Conservation (phyloP, 2,113 vertebrate genomes). For the Albula glossodonta region DNA sequence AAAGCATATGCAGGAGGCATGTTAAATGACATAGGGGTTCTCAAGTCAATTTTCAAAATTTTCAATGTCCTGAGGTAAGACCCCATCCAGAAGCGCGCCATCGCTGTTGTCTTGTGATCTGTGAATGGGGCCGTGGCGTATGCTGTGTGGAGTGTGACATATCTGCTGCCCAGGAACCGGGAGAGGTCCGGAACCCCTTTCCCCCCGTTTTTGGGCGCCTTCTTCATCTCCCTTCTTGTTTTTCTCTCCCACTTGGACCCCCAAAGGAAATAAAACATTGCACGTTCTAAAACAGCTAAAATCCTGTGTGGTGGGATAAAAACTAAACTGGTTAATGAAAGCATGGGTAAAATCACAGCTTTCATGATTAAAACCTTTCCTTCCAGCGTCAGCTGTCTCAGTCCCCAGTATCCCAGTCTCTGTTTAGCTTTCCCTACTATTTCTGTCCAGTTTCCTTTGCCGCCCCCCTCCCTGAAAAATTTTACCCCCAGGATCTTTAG, state of each 20-base stretch:
- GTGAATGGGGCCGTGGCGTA: slow-evolving; percentile 14
- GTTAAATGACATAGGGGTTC: slow-evolving; percentile 17
- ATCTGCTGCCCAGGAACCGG: slow-evolving; percentile 8
- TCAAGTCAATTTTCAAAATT: neutral
- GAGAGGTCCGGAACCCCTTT: slow-evolving; percentile 28
- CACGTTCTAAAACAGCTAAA: neutral
- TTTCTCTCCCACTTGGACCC: neutral
- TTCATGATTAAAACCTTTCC: slow-evolving; percentile 37
- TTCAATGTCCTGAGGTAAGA: neutral
- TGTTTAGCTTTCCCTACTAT: neutral
- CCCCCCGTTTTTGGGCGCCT: neutral
- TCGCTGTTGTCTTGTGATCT: neutral
- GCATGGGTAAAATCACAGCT: slow-evolving; percentile 29
- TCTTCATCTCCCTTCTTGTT: neutral
- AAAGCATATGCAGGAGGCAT: neutral
- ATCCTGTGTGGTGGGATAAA: slow-evolving; percentile 18
- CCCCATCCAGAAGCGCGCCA: slow-evolving; percentile 12
- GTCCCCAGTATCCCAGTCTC: slow-evolving; percentile 35
- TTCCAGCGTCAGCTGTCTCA: neutral
- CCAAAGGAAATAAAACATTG: neutral
- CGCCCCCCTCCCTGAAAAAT: slow-evolving; percentile 18
- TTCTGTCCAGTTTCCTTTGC: slow-evolving; percentile 6
- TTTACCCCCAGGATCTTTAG: neutral
- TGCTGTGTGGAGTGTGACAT: neutral
- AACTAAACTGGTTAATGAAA: slow-evolving; percentile 21